Percentiles rank a stretch among this genome's conserved stretches.
Evolutionary conservation across 2,888 invertebrate genomes (phyloP).

Genomic region (Plutella xylostella): DNA sequence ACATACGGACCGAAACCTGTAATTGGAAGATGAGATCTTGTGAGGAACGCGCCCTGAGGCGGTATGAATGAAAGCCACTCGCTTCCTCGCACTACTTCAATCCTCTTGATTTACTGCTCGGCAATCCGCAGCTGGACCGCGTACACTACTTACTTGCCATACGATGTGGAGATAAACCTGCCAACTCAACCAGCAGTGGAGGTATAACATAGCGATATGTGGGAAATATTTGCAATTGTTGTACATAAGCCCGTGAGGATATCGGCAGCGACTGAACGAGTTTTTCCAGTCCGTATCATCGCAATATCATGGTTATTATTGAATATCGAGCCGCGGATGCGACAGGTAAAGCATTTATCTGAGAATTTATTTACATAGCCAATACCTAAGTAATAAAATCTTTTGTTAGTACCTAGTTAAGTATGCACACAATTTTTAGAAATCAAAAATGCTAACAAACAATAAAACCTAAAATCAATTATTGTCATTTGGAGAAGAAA

Average conservation of each 20-base stretch:
- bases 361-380: constrained; percentile 40
- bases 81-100: constrained; percentile 48
- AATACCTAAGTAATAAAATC: no score
- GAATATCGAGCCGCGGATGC: constrained; percentile 61
- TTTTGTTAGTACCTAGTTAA: no score
- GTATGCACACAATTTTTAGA: no score
- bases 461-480: no score
- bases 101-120: constrained; percentile 16
- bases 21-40: constrained; percentile 68
- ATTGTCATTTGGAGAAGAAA: no score
- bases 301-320: constrained; percentile 70
- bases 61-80: constrained; percentile 68
- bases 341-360: constrained; percentile 67
- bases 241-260: constrained; percentile 56
- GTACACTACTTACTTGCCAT: background rate
- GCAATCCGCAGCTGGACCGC: background rate
- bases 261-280: constrained; percentile 67
- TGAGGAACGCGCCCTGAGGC: constrained; percentile 61
- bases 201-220: constrained; percentile 11
- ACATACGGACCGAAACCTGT: constrained; percentile 47
- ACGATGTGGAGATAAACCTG: no score
- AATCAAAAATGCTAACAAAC: no score
- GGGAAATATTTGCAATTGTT: constrained; percentile 22
- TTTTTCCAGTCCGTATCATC: constrained; percentile 70
- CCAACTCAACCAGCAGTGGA: constrained; percentile 26